Base-by-base conservation (phyloP, 2,113 vertebrate genomes). In the Datnioides undecimradiatus region DNA sequence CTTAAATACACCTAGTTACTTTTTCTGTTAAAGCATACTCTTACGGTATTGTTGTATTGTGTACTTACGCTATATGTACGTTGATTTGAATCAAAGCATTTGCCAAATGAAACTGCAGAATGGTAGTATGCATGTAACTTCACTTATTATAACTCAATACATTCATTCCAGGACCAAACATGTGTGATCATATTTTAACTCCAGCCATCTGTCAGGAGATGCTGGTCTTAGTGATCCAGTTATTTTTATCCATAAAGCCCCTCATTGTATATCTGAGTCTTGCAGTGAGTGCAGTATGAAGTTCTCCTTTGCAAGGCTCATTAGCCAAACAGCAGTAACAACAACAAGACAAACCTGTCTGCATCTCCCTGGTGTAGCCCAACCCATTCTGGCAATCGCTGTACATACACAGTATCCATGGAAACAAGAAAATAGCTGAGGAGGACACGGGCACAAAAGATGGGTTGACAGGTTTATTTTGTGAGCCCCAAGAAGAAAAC, bases 331-430 rank as follows among this genome's bases (percentile, higher is more conserved):
- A 57, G 62, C 7, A 72, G 58, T 13, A 75, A 41, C 36, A 69
- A 48, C 29, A 43, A 62, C 17, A 63, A 51, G 12, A 57, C 68
- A 64, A 55, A 21, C 29, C 14, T 82, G 34, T 65, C 40, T 38
- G 23, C n/a, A 36, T 66, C 23, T 29, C 33, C 49, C 25, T 27
- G 57, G 13, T 64, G 41, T 19, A 51, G 46, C 31, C 29, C 46
- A 45, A 19, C 13, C 45, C 57, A 33, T 13, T 17, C 7, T 45
- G 69, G 59, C 46, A 71, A 27, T 64, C 40, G 38, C 65, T 57
- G 43, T 46, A 29, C 38, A 65, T 46, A 29, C 38, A 65, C 27
- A 40, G 52, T 87, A 62, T 80, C 85, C 80, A 83, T 89, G 71
- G 77, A 69, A 81, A 88, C 70, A 68, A 73, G 65, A 63, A 31